Conservation (phyloP, 92 coral and sea anemone species). For the Bergia puertoricense region DNA sequence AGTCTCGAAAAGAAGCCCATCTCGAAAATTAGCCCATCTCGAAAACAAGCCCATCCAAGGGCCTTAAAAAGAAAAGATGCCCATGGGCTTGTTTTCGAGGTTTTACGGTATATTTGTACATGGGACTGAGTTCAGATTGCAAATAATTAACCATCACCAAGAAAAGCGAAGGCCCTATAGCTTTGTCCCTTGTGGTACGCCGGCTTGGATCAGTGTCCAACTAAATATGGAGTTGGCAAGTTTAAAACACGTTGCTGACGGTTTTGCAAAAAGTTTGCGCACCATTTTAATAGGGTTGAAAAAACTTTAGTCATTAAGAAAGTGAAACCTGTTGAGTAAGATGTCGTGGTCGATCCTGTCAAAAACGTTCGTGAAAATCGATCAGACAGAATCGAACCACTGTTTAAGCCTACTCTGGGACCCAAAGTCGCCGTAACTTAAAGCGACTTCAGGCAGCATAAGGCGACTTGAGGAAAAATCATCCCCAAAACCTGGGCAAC, state of each 20-base stretch:
- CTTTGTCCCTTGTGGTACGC: slow-evolving; percentile 62
- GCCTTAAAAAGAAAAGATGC: too few species aligned
- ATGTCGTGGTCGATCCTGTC: slow-evolving; percentile 33
- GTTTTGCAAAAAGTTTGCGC: slow-evolving; percentile 51
- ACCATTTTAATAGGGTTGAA: slow-evolving; percentile 54
- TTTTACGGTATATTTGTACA: too few species aligned
- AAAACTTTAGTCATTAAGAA: slow-evolving; percentile 6
- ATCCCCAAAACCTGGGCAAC: too few species aligned
- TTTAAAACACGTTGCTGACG: slow-evolving; percentile 54
- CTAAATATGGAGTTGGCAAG: slow-evolving; percentile 28
- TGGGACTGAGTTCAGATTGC: too few species aligned
- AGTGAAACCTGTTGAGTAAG: slow-evolving; percentile 34
- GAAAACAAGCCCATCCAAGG: too few species aligned
- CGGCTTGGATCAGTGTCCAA: slow-evolving; percentile 43
- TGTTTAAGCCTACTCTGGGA: background rate
- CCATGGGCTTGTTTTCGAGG: too few species aligned
- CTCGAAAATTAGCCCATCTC: too few species aligned
- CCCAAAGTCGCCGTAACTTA: too few species aligned
- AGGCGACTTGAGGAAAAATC: too few species aligned
- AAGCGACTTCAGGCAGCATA: too few species aligned
- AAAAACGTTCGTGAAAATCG: slow-evolving; percentile 57
- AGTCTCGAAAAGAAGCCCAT: too few species aligned
- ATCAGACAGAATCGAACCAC: slow-evolving; percentile 50
- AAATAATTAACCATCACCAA: slow-evolving; percentile 53
- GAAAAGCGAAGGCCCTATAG: slow-evolving; percentile 42